A percentile compares a stretch with the other conserved stretches of the same genome.
Conservation (phyloP, 23 tunicate genomes). For the Ascidia mentula region DNA sequence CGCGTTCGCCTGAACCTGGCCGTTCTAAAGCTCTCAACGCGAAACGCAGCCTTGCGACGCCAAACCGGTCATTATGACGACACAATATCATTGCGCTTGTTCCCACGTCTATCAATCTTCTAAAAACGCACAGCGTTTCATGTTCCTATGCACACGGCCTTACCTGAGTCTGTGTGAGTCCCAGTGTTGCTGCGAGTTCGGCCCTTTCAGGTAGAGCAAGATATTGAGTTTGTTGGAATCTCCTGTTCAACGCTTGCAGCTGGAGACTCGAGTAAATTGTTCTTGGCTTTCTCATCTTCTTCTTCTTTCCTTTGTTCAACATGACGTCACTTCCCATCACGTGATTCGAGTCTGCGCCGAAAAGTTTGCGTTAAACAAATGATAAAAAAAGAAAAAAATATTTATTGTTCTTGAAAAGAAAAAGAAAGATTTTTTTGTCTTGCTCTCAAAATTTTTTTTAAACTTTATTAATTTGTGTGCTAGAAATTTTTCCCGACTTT, state of each 20-base stretch:
- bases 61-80: neutral
- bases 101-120: neutral
- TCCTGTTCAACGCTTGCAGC: constrained; percentile 54
- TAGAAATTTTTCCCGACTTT: too few relatives aligned
- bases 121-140: neutral
- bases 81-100: neutral
- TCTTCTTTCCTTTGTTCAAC: constrained; percentile 63
- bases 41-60: neutral
- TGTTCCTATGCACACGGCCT: neutral
- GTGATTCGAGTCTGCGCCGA: constrained; percentile 35
- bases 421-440: neutral
- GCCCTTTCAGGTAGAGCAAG: constrained; percentile 93
- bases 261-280: constrained; percentile 86
- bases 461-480: neutral
- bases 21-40: neutral
- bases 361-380: too few relatives aligned
- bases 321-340: constrained; percentile 58
- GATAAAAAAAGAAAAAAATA: neutral
- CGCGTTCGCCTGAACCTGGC: neutral
- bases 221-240: constrained; percentile 84
- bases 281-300: constrained; percentile 88
- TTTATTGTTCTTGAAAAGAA: neutral
- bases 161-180: constrained; percentile 94
- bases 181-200: constrained; percentile 85
- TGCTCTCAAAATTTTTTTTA: neutral